These are phyloP conservation scores for Eustalomyia histrio DNA, from an alignment of 2,888 invertebrate genomes.

Conservation along the genomic window DNA sequence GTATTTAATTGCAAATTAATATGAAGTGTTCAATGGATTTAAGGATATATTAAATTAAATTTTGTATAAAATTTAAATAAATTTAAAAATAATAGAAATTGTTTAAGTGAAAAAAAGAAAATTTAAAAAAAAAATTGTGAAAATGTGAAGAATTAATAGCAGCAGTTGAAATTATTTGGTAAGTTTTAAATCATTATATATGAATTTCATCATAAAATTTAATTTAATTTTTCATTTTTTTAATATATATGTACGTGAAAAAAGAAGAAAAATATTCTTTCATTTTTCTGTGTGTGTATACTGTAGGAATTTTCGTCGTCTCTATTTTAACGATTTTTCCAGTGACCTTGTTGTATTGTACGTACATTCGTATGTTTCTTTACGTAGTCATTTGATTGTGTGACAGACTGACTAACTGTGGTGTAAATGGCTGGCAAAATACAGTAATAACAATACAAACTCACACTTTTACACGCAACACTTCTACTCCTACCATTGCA, in stretches of 20 bases:
- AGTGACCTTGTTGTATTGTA: conserved; percentile 79
- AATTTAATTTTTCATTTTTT: conserved; percentile 6
- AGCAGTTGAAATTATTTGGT: conserved; percentile 13
- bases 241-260: conserved; percentile 17
- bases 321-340: conserved; percentile 79
- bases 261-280: conserved; percentile 48
- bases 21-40: neutral
- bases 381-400: conserved; percentile 8
- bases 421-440: neutral
- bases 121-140: conserved; percentile 1
- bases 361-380: conserved; percentile 22
- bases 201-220: conserved; percentile 33
- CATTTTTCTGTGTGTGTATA: conserved; percentile 70
- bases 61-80: neutral
- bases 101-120: conserved; percentile 2
- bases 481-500: neutral
- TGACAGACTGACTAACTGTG: neutral
- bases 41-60: conserved; percentile 15
- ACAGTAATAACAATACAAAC: neutral
- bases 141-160: conserved; percentile 36
- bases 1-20: neutral
- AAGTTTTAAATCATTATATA: conserved; percentile 14
- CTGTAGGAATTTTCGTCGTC: conserved; percentile 66
- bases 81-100: neutral
- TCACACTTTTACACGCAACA: conserved; percentile 18